These are phyloP conservation scores for Aphelocoma californica DNA, from an alignment of 2,797 vertebrate genomes.

Conservation along the genomic window DNA sequence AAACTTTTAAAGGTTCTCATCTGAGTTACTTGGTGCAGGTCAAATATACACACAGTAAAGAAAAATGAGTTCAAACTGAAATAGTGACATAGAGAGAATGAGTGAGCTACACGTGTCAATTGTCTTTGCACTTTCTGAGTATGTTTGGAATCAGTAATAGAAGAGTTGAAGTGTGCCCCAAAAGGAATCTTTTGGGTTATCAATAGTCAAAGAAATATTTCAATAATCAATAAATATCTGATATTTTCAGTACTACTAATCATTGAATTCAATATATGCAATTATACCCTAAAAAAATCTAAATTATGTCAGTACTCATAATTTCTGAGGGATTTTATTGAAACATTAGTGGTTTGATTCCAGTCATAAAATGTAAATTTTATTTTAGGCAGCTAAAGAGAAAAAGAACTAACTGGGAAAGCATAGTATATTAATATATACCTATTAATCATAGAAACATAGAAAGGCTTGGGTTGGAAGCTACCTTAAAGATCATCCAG, in stretches of 20 bases:
- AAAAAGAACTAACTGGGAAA: not conserved
- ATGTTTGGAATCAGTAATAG: not conserved
- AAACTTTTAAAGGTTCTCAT: not conserved
- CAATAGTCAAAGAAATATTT: not conserved
- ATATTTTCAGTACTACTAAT: not conserved
- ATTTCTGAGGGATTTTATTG: not conserved
- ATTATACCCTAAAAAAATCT: not conserved
- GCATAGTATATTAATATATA: not conserved
- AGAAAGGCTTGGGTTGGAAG: not conserved
- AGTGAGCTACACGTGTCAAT: not conserved
- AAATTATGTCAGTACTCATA: not conserved
- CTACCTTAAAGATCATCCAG: not conserved
- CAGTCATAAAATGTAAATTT: not conserved
- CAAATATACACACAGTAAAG: not conserved
- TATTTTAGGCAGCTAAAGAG: not conserved
- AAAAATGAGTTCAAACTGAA: not conserved
- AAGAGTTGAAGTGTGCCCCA: not conserved
- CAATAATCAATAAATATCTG: not conserved
- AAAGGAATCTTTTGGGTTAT: not conserved
- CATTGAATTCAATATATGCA: not conserved
- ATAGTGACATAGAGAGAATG: not conserved
- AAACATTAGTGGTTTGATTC: not conserved
- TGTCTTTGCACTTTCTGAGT: not conserved
- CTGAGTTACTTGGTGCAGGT: not conserved
- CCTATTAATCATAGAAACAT: not conserved